A percentile compares a stretch with the other conserved stretches of the same genome.
Conservation (phyloP, 2,797 vertebrate species). For the Dallia pectoralis region DNA sequence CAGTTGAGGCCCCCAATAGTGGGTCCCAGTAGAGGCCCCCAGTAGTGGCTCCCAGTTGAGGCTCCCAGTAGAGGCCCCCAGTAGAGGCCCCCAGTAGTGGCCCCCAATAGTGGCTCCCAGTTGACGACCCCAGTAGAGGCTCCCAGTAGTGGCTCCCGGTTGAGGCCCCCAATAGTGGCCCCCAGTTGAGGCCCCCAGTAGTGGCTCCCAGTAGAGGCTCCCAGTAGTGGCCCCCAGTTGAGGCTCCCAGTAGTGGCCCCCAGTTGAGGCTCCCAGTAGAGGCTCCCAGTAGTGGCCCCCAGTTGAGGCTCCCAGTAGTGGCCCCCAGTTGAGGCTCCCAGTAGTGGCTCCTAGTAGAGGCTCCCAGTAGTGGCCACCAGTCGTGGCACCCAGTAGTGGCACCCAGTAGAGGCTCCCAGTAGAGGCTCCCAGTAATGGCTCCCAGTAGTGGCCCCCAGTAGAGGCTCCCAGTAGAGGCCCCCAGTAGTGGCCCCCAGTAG, state of each 20-base stretch:
- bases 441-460: constrained; percentile 23
- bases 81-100: constrained; percentile 49
- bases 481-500: constrained; percentile 20
- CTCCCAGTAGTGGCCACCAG: constrained; percentile 28
- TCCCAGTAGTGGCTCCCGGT: constrained; percentile 23
- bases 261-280: too few species aligned
- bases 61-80: constrained; percentile 36
- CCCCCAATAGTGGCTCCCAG: too few species aligned
- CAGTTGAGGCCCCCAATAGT: too few species aligned
- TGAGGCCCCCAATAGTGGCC: constrained; percentile 48
- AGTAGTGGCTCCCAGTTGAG: constrained; percentile 36
- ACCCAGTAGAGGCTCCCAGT: constrained; percentile 49
- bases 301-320: constrained; percentile 49
- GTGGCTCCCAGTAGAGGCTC: constrained; percentile 45
- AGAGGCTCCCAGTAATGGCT: constrained; percentile 40
- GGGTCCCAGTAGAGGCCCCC: too few species aligned
- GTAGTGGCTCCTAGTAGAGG: too few species aligned
- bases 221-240: constrained; percentile 28
- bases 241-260: constrained; percentile 43
- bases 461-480: too few species aligned
- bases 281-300: constrained; percentile 42
- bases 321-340: too few species aligned
- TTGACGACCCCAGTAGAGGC: too few species aligned
- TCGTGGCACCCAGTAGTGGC: constrained; percentile 48
- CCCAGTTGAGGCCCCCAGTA: constrained; percentile 49